Conservation (phyloP, 2,797 vertebrate genomes). For the Atherinosoma microstoma region DNA sequence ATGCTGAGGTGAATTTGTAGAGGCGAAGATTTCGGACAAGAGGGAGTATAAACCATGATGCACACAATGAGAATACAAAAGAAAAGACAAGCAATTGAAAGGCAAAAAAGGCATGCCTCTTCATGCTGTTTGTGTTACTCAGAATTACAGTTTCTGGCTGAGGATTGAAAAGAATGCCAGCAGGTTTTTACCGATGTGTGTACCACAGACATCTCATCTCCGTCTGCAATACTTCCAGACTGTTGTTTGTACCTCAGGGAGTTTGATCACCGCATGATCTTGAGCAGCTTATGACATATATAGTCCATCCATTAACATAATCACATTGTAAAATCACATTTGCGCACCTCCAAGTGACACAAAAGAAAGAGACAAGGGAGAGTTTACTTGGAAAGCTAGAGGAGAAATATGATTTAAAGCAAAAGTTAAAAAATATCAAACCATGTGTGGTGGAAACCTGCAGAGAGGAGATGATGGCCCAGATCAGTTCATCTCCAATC, state of each 20-base stretch:
- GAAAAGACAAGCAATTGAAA: conserved; percentile 10
- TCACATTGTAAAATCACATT: conserved; percentile 37
- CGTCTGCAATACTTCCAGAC: conserved; percentile 29
- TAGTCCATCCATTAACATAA: conserved; percentile 54
- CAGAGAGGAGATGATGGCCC: conserved; percentile 48
- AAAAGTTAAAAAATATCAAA: conserved; percentile 17
- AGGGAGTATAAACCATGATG: conserved; percentile 4
- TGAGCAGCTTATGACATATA: conserved; percentile 32
- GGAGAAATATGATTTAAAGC: conserved; percentile 10
- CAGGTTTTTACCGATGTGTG: conserved; percentile 41
- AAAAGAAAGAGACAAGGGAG: conserved; percentile 1
- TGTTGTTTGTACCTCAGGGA: conserved; percentile 43
- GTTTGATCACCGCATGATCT: conserved; percentile 33
- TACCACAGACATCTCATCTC: conserved; percentile 50
- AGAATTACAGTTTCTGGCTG: conserved; percentile 35
- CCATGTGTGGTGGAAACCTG: conserved; percentile 35
- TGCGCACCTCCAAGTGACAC: conserved; percentile 16
- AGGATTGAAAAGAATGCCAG: conserved; percentile 60
- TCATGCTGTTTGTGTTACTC: conserved; percentile 34
- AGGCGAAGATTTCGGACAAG: conserved; percentile 25
- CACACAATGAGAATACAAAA: conserved; percentile 1
- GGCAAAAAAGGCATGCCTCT: conserved; percentile 13
- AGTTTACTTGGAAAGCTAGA: not conserved
- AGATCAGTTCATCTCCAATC: conserved; percentile 39
- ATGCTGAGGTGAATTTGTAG: conserved; percentile 20